These are phyloP conservation scores for Heliconius erato DNA, from an alignment of 2,888 invertebrate species.

Conservation along the genomic window DNA sequence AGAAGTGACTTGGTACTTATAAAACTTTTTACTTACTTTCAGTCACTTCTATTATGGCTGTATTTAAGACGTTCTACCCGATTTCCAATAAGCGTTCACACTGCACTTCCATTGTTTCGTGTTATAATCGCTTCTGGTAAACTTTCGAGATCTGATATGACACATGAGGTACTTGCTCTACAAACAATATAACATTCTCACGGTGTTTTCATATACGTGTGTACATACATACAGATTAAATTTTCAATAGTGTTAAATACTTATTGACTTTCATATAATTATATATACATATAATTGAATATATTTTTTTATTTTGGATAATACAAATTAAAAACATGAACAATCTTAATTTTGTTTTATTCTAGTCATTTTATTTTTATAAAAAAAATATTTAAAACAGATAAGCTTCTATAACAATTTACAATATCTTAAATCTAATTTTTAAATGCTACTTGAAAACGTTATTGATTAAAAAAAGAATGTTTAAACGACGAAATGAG, in stretches of 20 bases:
- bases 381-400: background rate
- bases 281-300: too few species aligned
- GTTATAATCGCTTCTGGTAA: constrained; percentile 65
- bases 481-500: background rate
- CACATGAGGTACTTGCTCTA: constrained; percentile 55
- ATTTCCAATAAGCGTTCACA: constrained; percentile 51
- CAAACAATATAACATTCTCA: constrained; percentile 66
- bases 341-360: background rate
- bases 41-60: background rate
- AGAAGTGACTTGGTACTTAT: background rate
- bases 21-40: background rate
- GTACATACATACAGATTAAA: background rate
- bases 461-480: background rate
- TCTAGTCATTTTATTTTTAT: background rate
- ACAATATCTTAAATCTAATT: too few species aligned
- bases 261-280: background rate
- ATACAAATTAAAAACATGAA: too few species aligned
- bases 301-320: too few species aligned
- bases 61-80: constrained; percentile 40
- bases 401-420: background rate
- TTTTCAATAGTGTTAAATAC: constrained; percentile 13
- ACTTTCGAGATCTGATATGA: constrained; percentile 69
- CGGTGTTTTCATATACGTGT: constrained; percentile 50
- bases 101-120: constrained; percentile 68
- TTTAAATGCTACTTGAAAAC: background rate